Evolutionary conservation across 2,797 vertebrate species (phyloP).

Genomic region (Leptoclinus maculatus): DNA sequence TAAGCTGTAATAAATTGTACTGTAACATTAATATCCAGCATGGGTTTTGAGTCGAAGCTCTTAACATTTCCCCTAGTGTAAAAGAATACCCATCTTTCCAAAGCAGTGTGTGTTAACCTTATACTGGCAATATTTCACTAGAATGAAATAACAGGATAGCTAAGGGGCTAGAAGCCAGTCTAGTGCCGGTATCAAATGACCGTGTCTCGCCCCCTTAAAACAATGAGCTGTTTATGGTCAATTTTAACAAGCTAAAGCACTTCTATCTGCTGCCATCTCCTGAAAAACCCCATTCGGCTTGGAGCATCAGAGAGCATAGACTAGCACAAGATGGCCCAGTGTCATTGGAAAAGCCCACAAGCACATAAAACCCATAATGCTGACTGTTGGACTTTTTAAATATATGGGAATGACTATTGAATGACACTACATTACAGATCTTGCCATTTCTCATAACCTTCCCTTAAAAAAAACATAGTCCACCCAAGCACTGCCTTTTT

Average conservation of each 20-base stretch:
- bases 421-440: slow-evolving; percentile 14
- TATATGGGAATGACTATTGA: slow-evolving; percentile 35
- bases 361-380: slow-evolving; percentile 41
- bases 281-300: slow-evolving; percentile 54
- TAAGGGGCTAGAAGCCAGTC: slow-evolving; percentile 66
- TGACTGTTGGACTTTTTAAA: slow-evolving; percentile 45
- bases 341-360: slow-evolving; percentile 45
- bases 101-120: slow-evolving; percentile 57
- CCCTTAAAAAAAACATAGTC: slow-evolving; percentile 36
- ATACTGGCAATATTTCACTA: slow-evolving; percentile 70
- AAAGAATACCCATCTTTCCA: slow-evolving; percentile 51
- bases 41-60: slow-evolving; percentile 51
- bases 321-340: slow-evolving; percentile 21
- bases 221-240: slow-evolving; percentile 84
- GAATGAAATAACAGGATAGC: slow-evolving; percentile 78
- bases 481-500: slow-evolving; percentile 27
- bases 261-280: slow-evolving; percentile 65
- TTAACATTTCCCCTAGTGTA: slow-evolving; percentile 56
- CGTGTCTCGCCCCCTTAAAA: slow-evolving; percentile 77
- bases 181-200: slow-evolving; percentile 77
- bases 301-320: slow-evolving; percentile 36
- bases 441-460: slow-evolving; percentile 37
- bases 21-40: slow-evolving; percentile 45
- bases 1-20: slow-evolving; percentile 38
- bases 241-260: slow-evolving; percentile 73